These are phyloP conservation scores for Squalus acanthias DNA, from an alignment of 2,797 vertebrate genomes.

Conservation along the genomic window DNA sequence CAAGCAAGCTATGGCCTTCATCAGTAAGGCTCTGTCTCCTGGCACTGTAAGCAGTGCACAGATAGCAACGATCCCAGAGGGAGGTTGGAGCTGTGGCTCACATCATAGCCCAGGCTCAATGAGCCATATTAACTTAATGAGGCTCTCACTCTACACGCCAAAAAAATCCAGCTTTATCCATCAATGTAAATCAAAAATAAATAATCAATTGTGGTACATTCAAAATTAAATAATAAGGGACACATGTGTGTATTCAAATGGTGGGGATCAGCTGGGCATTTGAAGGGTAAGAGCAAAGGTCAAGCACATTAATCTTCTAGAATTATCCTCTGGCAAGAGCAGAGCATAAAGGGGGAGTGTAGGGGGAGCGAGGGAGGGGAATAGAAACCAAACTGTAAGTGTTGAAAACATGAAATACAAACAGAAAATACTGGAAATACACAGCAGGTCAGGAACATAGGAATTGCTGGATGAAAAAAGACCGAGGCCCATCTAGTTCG, in stretches of 20 bases:
- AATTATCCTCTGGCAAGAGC: background rate
- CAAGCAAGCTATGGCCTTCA: background rate
- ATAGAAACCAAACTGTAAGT: background rate
- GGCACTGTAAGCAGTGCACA: background rate
- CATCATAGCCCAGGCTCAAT: background rate
- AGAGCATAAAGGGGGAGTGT: background rate
- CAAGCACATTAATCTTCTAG: background rate
- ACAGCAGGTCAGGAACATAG: background rate
- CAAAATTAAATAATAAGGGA: background rate
- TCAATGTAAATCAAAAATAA: conserved; percentile 10
- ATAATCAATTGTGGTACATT: background rate
- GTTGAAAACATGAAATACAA: background rate
- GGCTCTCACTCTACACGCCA: background rate
- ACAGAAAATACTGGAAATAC: background rate
- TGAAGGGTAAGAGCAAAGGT: background rate
- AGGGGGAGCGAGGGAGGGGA: background rate
- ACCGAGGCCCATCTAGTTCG: background rate
- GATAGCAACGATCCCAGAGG: background rate
- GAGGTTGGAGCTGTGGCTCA: background rate
- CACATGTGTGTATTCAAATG: background rate
- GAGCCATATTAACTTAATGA: background rate
- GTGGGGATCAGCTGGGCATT: background rate
- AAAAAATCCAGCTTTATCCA: background rate
- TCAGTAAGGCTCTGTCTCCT: background rate
- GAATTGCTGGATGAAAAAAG: background rate